Evolutionary conservation across 2,888 invertebrate genomes (phyloP), one percentile per base, ranked within the genome.

Genomic region (Galeopsomyia nigrocyanea): DNA sequence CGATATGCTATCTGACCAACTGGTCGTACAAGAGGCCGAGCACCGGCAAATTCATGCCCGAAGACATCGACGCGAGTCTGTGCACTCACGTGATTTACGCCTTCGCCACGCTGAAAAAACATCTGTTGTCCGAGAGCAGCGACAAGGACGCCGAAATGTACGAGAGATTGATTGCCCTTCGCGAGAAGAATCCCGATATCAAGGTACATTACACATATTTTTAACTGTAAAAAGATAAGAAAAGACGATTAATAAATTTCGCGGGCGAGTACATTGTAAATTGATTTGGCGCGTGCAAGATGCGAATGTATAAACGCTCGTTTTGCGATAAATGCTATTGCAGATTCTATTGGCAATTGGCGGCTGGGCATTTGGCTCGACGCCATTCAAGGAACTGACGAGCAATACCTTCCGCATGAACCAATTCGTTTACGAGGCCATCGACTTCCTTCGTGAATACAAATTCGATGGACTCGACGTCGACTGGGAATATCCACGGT

Each of bases 61-160:
- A 96, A 79, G 93, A 96, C 84, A 92, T 98, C 53, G 95, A 97
- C 82, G 90, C 97, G 0, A 91, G 90, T 16, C 91, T 98, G 0
- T 99, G 98, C 87, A 98, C 98, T 0, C 98, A 98, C 87, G 89
- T 99, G 50, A 94, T 99, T 73, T 98, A 96, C 84, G 96, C 98
- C 1, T 99, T 98, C 85, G 98, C 96, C 0, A 95, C 96, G 0
- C 89, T 97, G 39, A 95, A 95, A 83, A 95, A 96, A 77, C 92
- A 95, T 87, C 92, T 94, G 81, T 88, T 97, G 1, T 88, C 93
- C 2, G 94, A 95, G 84, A 92, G 91, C 5, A 92, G 91, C 71
- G 94, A 94, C 10, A 94, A 95, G 81, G 95, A 96, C 82, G 90
- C 91, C 1, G 95, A 95, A 78, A 94, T 94, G 90, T 98, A 96